Percentiles rank a stretch among this genome's conserved stretches.
Conservation (phyloP, 2,797 vertebrate genomes). For the Tiaroga cobitis region DNA sequence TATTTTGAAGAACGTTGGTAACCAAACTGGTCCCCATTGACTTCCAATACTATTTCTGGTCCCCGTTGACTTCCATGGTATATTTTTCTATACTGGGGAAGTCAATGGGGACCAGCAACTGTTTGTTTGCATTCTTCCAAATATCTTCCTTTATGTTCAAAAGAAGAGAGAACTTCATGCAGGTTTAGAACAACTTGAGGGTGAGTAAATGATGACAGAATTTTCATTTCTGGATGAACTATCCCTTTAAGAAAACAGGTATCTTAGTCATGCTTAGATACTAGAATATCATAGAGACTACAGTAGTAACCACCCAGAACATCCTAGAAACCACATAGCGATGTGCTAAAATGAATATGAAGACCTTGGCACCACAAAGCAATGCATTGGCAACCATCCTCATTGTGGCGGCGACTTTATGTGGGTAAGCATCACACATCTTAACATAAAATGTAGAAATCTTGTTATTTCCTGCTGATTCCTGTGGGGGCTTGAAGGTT, state of each 20-base stretch:
- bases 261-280: background rate
- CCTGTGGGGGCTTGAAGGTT: conserved; percentile 45
- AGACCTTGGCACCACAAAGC: background rate
- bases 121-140: background rate
- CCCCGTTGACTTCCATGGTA: too few relatives aligned
- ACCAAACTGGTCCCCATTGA: background rate
- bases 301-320: background rate
- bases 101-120: too few relatives aligned
- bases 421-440: background rate
- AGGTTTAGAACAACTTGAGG: background rate
- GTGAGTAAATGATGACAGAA: background rate
- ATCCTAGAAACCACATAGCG: background rate
- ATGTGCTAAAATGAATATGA: background rate
- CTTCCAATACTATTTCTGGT: too few relatives aligned
- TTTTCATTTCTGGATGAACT: background rate
- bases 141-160: background rate
- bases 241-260: background rate
- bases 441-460: background rate
- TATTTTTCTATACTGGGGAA: too few relatives aligned
- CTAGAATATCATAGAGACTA: background rate
- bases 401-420: background rate
- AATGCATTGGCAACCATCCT: background rate
- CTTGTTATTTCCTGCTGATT: conserved; percentile 39
- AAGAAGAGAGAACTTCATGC: background rate
- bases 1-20: background rate